Evolutionary conservation across 2,113 vertebrate genomes (phyloP).

Genomic region (Diadophis punctatus): DNA sequence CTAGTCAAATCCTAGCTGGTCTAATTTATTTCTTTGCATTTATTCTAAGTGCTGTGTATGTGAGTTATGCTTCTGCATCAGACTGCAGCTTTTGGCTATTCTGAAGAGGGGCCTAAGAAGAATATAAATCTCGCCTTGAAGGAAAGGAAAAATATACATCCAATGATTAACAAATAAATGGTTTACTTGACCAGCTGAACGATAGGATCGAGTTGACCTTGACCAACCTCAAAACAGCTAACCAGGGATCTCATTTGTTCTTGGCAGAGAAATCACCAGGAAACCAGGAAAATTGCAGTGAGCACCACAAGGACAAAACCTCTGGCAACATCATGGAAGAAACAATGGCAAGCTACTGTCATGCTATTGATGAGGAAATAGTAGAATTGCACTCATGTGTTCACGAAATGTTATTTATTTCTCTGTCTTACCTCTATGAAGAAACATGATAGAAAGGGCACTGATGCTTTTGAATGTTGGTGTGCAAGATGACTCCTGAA

Average conservation of each 20-base stretch:
- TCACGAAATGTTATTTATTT: neutral
- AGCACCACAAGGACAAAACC: neutral
- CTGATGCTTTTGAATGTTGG: neutral
- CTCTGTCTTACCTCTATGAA: neutral
- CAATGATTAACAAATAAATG: neutral
- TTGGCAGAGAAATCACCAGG: neutral
- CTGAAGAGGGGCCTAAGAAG: neutral
- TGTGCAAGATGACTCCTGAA: neutral
- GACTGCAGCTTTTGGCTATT: neutral
- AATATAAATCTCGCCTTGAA: neutral
- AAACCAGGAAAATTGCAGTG: neutral
- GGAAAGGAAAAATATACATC: neutral
- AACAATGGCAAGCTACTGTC: neutral
- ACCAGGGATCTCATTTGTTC: neutral
- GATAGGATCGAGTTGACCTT: neutral
- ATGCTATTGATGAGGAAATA: too few species aligned
- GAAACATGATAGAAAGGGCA: neutral
- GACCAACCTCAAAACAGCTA: neutral
- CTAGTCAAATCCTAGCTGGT: neutral
- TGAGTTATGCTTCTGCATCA: neutral
- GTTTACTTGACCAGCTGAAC: neutral
- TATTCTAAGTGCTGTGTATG: neutral
- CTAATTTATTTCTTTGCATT: neutral
- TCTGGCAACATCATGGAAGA: neutral
- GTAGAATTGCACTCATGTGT: neutral